These are phyloP conservation scores for Bombus haemorrhoidalis DNA, from an alignment of 1,140 invertebrate genomes.

Conservation along the genomic window DNA sequence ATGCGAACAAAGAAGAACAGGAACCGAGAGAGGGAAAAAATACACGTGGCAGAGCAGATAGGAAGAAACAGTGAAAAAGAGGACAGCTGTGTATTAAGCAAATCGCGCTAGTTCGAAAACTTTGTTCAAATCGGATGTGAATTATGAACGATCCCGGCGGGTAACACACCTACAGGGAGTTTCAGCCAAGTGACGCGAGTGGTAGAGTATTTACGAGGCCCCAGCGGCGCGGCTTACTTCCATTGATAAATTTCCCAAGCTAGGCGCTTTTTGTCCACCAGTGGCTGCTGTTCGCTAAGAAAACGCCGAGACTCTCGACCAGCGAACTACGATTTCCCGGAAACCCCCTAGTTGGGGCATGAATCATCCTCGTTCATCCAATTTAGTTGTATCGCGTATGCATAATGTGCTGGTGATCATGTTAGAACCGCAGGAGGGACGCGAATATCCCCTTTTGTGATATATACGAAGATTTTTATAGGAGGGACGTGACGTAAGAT, in stretches of 20 bases:
- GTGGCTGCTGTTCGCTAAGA: neutral
- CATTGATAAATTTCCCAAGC: constrained; percentile 64
- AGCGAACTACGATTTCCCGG: constrained; percentile 28
- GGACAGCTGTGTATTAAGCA: constrained; percentile 58
- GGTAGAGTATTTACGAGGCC: constrained; percentile 62
- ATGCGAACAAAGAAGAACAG: neutral
- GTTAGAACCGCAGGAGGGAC: too few species aligned
- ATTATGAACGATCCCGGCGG: constrained; percentile 64
- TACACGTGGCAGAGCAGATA: too few species aligned
- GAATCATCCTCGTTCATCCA: neutral
- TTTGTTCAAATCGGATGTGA: constrained; percentile 69
- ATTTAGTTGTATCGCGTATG: neutral
- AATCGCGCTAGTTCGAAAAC: constrained; percentile 64
- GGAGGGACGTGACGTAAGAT: too few species aligned
- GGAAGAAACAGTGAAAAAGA: constrained; percentile 32
- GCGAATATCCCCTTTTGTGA: too few species aligned
- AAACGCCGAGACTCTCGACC: constrained; percentile 10
- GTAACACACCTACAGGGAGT: constrained; percentile 50
- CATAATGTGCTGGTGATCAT: too few species aligned
- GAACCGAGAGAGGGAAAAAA: neutral
- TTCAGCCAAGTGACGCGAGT: constrained; percentile 47
- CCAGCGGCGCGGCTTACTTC: constrained; percentile 53
- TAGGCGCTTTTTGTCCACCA: constrained; percentile 7
- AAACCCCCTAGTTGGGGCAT: neutral
- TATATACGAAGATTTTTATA: too few species aligned